phyloP scores from a whole-genome alignment of 2,888 invertebrate genomes.

The Lucinisca nassula region DNA sequence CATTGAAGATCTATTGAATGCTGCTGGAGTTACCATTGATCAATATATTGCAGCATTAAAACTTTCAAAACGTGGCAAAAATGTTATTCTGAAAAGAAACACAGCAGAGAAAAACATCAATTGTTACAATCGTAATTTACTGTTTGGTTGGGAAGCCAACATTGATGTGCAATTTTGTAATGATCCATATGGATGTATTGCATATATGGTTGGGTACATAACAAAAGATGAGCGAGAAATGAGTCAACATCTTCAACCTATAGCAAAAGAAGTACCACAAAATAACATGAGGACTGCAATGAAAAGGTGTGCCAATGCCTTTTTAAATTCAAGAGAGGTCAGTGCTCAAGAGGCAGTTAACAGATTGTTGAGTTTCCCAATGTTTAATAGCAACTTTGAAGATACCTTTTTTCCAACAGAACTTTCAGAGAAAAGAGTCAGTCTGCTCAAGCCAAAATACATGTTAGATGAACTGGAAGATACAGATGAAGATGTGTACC shows the following conservation, averaged over 20 bases:
- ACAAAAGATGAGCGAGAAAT: constrained; percentile 23
- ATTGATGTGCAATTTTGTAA: constrained; percentile 65
- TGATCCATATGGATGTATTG: constrained; percentile 56
- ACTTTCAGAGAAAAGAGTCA: constrained; percentile 41
- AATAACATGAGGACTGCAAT: constrained; percentile 28
- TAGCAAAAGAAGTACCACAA: constrained; percentile 24
- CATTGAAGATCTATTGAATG: constrained; percentile 17
- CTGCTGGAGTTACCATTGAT: constrained; percentile 35
- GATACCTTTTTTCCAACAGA: constrained; percentile 56
- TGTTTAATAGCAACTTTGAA: constrained; percentile 19
- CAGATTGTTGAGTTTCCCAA: constrained; percentile 47
- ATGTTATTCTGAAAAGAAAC: constrained; percentile 40
- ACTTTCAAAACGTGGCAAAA: constrained; percentile 50
- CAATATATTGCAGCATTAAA: constrained; percentile 31
- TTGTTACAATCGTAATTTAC: constrained; percentile 40
- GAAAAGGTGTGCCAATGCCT: constrained; percentile 52
- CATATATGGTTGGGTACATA: constrained; percentile 66
- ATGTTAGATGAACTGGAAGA: constrained; percentile 51
- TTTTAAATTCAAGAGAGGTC: constrained; percentile 53
- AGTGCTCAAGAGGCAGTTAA: constrained; percentile 64
- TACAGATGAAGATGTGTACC: constrained; percentile 40
- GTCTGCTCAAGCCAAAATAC: constrained; percentile 49
- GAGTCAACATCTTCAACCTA: constrained; percentile 46
- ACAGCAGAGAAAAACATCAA: constrained; percentile 26
- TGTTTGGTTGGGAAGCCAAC: constrained; percentile 57